phyloP scores from a whole-genome alignment of 2,888 invertebrate genomes.

The Hypercompe scribonia region DNA sequence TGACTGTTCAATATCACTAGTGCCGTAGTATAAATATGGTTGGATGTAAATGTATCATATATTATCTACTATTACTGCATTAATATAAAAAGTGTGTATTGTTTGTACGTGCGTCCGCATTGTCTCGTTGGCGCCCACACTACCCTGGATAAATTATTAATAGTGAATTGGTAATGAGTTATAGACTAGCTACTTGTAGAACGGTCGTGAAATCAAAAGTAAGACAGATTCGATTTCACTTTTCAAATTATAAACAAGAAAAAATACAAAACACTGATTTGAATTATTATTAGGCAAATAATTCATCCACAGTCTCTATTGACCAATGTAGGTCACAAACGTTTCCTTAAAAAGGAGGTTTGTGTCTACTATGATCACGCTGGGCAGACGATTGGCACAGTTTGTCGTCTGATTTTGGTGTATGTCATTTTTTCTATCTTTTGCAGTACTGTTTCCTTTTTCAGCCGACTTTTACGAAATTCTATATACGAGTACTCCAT shows the following conservation, averaged over 20 bases:
- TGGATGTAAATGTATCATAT: slow-evolving; percentile 6
- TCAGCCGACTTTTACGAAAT: too few relatives aligned
- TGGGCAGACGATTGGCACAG: too few relatives aligned
- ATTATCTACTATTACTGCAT: slow-evolving; percentile 33
- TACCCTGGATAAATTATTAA: slow-evolving; percentile 85
- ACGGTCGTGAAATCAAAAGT: slow-evolving; percentile 10
- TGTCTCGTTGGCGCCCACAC: slow-evolving; percentile 78
- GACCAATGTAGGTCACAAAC: too few relatives aligned
- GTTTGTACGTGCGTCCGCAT: slow-evolving; percentile 66
- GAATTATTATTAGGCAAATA: too few relatives aligned
- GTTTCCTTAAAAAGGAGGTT: too few relatives aligned
- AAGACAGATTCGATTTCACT: background rate
- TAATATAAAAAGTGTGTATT: slow-evolving; percentile 72
- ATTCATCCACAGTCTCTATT: too few relatives aligned
- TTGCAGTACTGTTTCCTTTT: too few relatives aligned
- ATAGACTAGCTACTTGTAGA: slow-evolving; percentile 59
- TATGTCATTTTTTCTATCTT: too few relatives aligned
- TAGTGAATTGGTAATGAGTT: slow-evolving; percentile 82
- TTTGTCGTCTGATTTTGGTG: too few relatives aligned
- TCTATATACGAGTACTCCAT: too few relatives aligned
- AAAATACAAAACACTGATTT: too few relatives aligned
- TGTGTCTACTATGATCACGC: too few relatives aligned
- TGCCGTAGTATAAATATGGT: background rate
- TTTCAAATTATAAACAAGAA: background rate
- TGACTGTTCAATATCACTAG: background rate